Percentiles rank a stretch among this genome's conserved stretches.
Conservation (phyloP, 35 echinoderm and acorn worm genomes). For the Ophiothrix spiculata region DNA sequence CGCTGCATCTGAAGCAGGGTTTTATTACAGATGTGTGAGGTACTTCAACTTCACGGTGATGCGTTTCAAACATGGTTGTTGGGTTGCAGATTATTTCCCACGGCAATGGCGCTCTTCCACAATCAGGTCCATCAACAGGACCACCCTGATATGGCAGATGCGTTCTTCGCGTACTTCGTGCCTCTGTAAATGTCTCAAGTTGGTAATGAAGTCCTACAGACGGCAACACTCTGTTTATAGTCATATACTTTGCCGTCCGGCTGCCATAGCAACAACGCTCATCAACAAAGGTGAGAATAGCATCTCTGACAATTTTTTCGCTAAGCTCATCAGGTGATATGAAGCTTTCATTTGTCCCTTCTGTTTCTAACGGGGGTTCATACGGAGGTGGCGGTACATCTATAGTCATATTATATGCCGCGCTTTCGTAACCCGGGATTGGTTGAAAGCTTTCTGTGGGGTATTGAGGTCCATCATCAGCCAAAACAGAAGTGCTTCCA, state of each 20-base stretch:
- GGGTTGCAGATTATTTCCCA: constrained; percentile 55
- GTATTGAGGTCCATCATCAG: no score
- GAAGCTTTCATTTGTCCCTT: no score
- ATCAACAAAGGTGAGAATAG: background rate
- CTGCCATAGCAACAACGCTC: background rate
- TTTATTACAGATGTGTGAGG: constrained; percentile 69
- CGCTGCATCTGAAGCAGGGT: no score
- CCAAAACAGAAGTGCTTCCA: no score
- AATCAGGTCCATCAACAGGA: constrained; percentile 48
- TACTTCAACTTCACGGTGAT: constrained; percentile 48
- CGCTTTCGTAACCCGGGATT: no score
- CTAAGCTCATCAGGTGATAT: background rate
- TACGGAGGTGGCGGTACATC: no score
- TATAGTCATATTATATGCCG: no score
- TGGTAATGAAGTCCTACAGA: constrained; percentile 18
- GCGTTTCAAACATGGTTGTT: constrained; percentile 32
- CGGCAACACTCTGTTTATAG: background rate
- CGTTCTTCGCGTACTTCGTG: constrained; percentile 26
- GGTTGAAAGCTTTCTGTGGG: no score
- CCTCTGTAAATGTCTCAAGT: constrained; percentile 70
- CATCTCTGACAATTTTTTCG: background rate
- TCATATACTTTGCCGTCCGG: background rate
- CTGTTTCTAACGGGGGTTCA: no score
- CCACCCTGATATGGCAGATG: constrained; percentile 52
- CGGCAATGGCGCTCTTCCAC: constrained; percentile 36